Conservation (phyloP, 2,113 vertebrate species). For the Urocitellus parryii region DNA sequence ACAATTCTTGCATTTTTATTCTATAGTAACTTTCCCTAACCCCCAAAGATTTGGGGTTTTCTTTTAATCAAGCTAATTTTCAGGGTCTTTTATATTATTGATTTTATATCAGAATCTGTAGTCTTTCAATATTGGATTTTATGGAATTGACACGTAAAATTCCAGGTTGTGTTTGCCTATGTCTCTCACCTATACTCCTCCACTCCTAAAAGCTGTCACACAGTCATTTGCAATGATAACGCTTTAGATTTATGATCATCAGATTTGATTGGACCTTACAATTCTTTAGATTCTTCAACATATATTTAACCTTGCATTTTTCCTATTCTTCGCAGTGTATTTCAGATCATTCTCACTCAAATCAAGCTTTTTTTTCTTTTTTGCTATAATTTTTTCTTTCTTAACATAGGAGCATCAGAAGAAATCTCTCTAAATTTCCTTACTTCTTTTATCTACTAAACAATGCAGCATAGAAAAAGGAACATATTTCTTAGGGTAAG, state of each 20-base stretch:
- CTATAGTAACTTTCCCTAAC: not conserved
- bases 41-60: not conserved
- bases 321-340: not conserved
- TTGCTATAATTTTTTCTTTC: not conserved
- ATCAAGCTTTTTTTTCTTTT: not conserved
- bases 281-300: not conserved
- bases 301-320: not conserved
- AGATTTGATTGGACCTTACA: not conserved
- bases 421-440: not conserved
- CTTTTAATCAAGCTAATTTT: not conserved
- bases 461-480: not conserved
- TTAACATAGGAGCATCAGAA: not conserved
- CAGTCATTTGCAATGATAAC: not conserved
- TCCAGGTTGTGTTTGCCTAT: not conserved
- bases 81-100: not conserved
- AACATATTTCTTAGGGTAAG: not conserved
- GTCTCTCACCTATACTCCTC: not conserved
- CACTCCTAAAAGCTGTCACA: not conserved
- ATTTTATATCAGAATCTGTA: not conserved
- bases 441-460: not conserved
- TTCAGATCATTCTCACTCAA: not conserved
- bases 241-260: not conserved
- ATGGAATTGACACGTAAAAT: not conserved
- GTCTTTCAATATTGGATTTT: not conserved
- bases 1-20: not conserved